phyloP scores from a whole-genome alignment of 2,113 vertebrate species.

The Arvicanthis niloticus region DNA sequence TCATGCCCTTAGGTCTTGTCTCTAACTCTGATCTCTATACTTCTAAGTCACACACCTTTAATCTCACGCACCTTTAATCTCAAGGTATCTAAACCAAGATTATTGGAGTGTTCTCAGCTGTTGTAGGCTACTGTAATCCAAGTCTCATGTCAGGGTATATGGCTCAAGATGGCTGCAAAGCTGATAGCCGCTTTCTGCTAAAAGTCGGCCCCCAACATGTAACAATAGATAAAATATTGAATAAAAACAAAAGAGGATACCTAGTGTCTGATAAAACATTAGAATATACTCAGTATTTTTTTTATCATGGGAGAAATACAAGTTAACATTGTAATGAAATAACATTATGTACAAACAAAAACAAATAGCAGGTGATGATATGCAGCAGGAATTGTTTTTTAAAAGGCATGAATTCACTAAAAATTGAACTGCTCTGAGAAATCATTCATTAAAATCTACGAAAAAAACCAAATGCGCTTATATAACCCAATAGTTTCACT shows the following conservation, averaged over 20 bases:
- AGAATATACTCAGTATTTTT: not conserved
- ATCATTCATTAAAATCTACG: not conserved
- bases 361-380: not conserved
- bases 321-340: not conserved
- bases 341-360: not conserved
- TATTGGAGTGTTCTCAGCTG: no score
- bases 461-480: not conserved
- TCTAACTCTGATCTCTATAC: no score
- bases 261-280: not conserved
- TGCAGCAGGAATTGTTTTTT: not conserved
- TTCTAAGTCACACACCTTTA: no score
- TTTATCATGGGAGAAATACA: not conserved
- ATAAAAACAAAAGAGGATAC: not conserved
- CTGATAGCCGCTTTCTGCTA: no score
- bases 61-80: no score
- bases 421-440: not conserved
- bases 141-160: no score
- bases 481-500: not conserved
- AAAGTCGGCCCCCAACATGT: no score
- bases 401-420: not conserved
- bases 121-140: no score
- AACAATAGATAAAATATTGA: not conserved
- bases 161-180: no score
- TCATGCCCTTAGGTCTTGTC: no score
- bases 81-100: no score